phyloP scores from a whole-genome alignment of 2,797 vertebrate species.

The Buphagus erythrorhynchus region DNA sequence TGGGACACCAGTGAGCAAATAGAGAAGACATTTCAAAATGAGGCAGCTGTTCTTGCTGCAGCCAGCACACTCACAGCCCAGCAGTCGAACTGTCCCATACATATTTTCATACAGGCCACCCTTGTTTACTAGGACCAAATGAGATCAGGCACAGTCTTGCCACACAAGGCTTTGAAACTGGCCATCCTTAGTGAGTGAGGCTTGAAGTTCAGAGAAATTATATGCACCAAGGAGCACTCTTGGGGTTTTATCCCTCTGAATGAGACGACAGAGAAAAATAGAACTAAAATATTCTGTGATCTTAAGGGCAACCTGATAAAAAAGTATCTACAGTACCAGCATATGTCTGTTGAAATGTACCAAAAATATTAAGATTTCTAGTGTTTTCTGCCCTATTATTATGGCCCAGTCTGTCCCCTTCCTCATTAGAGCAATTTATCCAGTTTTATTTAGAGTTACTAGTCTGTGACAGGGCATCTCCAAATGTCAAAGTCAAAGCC shows the following conservation, averaged over 20 bases:
- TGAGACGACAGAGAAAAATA: background rate
- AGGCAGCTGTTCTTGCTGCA: slow-evolving; percentile 15
- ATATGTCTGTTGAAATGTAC: background rate
- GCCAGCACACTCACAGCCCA: background rate
- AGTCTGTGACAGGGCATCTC: background rate
- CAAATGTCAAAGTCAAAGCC: background rate
- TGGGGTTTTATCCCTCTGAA: background rate
- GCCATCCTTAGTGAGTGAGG: background rate
- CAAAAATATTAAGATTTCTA: background rate
- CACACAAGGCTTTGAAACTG: background rate
- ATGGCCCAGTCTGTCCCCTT: background rate
- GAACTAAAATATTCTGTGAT: background rate
- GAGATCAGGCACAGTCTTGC: background rate
- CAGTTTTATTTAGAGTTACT: background rate
- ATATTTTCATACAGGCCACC: background rate
- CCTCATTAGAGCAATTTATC: background rate
- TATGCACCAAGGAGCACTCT: background rate
- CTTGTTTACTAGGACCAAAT: background rate
- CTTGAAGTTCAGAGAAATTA: background rate
- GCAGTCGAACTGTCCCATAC: background rate
- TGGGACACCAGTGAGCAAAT: background rate
- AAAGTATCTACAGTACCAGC: background rate
- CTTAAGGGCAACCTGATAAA: background rate
- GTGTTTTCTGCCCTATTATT: background rate
- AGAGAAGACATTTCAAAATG: background rate